Conservation (phyloP, 2,888 invertebrate genomes). For the Lasius platythorax region DNA sequence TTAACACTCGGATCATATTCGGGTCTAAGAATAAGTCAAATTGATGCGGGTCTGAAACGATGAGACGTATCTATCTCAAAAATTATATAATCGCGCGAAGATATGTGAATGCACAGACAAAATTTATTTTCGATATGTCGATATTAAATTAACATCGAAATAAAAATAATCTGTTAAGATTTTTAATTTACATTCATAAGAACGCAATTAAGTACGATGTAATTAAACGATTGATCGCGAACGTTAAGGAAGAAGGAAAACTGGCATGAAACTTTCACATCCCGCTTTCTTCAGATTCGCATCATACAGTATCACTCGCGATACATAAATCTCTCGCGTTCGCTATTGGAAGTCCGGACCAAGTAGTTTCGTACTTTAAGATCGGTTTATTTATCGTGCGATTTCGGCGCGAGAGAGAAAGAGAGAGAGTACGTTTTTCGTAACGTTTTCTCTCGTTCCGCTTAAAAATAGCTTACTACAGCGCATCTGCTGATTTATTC, state of each 20-base stretch:
- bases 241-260: neutral
- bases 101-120: neutral
- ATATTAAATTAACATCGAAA: neutral
- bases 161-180: neutral
- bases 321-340: slow-evolving; percentile 48
- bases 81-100: neutral
- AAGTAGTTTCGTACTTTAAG: slow-evolving; percentile 55
- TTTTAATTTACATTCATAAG: neutral
- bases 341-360: slow-evolving; percentile 48
- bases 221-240: neutral
- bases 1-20: slow-evolving; percentile 59
- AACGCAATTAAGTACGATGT: neutral
- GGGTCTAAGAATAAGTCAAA: slow-evolving; percentile 19
- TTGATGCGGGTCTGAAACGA: neutral
- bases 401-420: slow-evolving; percentile 34
- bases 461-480: slow-evolving; percentile 54
- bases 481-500: slow-evolving; percentile 54
- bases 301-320: slow-evolving; percentile 36
- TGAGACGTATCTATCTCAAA: neutral
- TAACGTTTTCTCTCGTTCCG: slow-evolving; percentile 25
- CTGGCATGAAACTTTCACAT: slow-evolving; percentile 8
- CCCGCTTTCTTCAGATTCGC: slow-evolving; percentile 34
- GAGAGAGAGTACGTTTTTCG: slow-evolving; percentile 2
- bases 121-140: neutral
- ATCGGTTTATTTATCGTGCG: slow-evolving; percentile 55